These are phyloP conservation scores for Halcyon leucocephala DNA, from an alignment of 2,797 vertebrate species.

Conservation along the genomic window DNA sequence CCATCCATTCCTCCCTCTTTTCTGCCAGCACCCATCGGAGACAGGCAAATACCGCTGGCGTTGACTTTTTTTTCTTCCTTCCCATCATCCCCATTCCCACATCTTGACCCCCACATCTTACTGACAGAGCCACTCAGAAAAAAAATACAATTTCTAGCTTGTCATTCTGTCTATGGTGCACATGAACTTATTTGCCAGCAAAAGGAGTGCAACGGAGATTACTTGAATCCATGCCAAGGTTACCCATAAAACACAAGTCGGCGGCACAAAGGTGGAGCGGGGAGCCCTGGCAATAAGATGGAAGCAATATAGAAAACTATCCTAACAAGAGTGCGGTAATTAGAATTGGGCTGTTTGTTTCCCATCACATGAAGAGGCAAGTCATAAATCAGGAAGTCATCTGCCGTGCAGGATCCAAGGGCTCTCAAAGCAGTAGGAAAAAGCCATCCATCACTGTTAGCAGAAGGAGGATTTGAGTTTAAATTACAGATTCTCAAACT, in stretches of 20 bases:
- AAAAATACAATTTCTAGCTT: not conserved
- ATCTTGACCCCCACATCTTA: not conserved
- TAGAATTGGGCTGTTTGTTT: constrained; percentile 16
- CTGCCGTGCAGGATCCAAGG: constrained; percentile 18
- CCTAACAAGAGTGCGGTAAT: not conserved
- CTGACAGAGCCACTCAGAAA: not conserved
- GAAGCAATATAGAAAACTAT: not conserved
- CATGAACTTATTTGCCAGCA: not conserved
- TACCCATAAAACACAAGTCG: not conserved
- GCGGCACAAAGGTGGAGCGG: not conserved
- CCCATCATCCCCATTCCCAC: not conserved
- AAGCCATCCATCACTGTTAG: constrained; percentile 43
- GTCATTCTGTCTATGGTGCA: rapidly evolving
- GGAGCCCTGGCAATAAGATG: not conserved
- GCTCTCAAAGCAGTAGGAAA: constrained; percentile 44
- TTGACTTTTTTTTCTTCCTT: not conserved
- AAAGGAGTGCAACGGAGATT: not conserved
- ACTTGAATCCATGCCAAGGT: not conserved
- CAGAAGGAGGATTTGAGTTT: constrained; percentile 22
- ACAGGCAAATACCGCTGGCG: not conserved
- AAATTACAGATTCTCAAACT: constrained; percentile 22
- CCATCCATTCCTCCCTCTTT: not conserved
- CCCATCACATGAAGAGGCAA: not conserved
- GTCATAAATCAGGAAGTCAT: constrained; percentile 52
- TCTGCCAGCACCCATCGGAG: not conserved